Evolutionary conservation across 2,888 invertebrate species (phyloP), one percentile per base, ranked within the genome.

Genomic region (Masnerella sp.): DNA sequence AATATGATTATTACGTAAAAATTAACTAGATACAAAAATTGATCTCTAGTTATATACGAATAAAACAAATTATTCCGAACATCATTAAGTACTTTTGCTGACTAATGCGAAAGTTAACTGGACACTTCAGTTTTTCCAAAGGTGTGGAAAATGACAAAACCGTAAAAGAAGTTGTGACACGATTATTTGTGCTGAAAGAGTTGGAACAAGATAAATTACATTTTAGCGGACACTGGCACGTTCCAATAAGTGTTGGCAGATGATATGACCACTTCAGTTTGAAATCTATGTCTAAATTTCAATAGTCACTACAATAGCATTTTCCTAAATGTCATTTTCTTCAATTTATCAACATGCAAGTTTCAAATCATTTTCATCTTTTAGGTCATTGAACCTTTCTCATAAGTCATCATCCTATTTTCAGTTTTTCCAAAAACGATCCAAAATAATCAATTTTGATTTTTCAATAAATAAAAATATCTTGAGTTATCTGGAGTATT

Each of bases 201-300:
- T 45, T 30, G 7, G n/a, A 45, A 7, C 14, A 28, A 45, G 15
- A 45, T 45, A 45, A 45, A 45, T 45, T 45, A 9, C 20, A 2
- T 2, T 42, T 18, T 15, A 18, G 20, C n/a, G n/a, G n/a, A n/a
- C n/a, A n/a, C n/a, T 38, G 17, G 38, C 38, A 38, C 38, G 12
- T 22, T n/a, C n/a, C n/a, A n/a, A 8, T 34, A 15, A 34, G 38
- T 38, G 18, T 38, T 17, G 18, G 17, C 7, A 45, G 28, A 28
- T 45, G 45, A 45, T 38, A 17, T 17, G 18, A 34, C 34, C 11
- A 12, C 14, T 34, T 34, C 34, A 7, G 7, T 34, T 34, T n/a
- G n/a, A n/a, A n/a, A 34, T n/a, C 34, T n/a, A n/a, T n/a, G 25
- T 25, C 25, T 7, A 25, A 14, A 11, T 34, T 34, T 34, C 34